These are phyloP conservation scores for Phoeniculus purpureus DNA, from an alignment of 2,797 vertebrate genomes.

Conservation along the genomic window DNA sequence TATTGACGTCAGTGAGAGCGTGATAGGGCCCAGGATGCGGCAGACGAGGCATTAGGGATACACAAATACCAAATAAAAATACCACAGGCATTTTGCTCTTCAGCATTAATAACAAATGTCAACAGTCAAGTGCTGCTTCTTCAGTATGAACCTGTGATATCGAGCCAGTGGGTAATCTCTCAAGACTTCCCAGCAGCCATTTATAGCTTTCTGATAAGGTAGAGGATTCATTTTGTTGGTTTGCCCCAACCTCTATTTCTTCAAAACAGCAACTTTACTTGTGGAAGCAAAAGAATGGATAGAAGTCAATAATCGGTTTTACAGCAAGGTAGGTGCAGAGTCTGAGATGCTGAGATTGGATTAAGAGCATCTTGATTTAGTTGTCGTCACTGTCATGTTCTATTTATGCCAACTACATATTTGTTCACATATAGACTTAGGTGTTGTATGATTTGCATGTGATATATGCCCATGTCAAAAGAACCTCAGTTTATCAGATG, in stretches of 20 bases:
- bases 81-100: conserved; percentile 45
- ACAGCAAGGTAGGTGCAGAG: neutral
- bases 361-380: neutral
- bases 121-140: conserved; percentile 45
- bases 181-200: conserved; percentile 25
- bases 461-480: neutral
- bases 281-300: neutral
- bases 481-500: neutral
- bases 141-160: conserved; percentile 1
- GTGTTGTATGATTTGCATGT: neutral
- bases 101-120: conserved; percentile 56
- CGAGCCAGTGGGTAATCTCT: conserved; percentile 30
- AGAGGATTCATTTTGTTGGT: neutral
- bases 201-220: conserved; percentile 31
- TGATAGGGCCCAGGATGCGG: conserved; percentile 9
- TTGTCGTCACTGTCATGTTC: neutral
- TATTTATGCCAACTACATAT: neutral
- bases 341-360: neutral
- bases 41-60: conserved; percentile 16
- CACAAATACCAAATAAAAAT: conserved; percentile 64
- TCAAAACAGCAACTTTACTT: neutral
- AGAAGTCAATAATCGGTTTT: neutral
- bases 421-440: neutral
- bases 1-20: conserved; percentile 1
- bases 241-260: neutral